Conservation (phyloP, 2,888 invertebrate species). For the Allolobophora icterica region DNA sequence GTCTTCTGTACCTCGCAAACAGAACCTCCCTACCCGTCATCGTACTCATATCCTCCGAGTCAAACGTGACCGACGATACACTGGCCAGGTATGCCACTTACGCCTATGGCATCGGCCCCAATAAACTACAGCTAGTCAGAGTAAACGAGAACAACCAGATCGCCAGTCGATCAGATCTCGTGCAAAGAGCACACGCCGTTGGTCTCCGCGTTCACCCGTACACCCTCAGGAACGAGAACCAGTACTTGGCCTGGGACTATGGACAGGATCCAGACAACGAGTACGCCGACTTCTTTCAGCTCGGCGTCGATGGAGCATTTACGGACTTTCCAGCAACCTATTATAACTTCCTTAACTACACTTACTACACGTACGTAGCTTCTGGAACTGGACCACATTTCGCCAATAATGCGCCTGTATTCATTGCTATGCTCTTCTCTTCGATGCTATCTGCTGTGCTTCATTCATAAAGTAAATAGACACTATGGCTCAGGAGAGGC, state of each 20-base stretch:
- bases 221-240: conserved; percentile 48
- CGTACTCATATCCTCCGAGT: conserved; percentile 23
- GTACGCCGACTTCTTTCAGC: conserved; percentile 39
- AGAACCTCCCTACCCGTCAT: conserved; percentile 42
- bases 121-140: conserved; percentile 35
- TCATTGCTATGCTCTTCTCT: neutral
- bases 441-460: neutral
- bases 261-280: conserved; percentile 48
- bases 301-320: conserved; percentile 51
- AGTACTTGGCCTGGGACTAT: conserved; percentile 46
- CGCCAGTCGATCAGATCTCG: conserved; percentile 37
- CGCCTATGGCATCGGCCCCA: conserved; percentile 45
- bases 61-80: neutral
- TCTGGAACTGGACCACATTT: neutral
- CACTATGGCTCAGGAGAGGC: neutral
- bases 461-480: neutral
- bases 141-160: conserved; percentile 32
- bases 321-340: conserved; percentile 50
- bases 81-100: conserved; percentile 36
- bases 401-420: neutral
- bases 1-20: conserved; percentile 36
- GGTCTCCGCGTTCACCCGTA: conserved; percentile 45
- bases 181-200: conserved; percentile 37
- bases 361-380: conserved; percentile 20
- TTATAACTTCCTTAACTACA: conserved; percentile 36